phyloP scores from a whole-genome alignment of 2,113 vertebrate genomes.

The Ciconia stormi region DNA sequence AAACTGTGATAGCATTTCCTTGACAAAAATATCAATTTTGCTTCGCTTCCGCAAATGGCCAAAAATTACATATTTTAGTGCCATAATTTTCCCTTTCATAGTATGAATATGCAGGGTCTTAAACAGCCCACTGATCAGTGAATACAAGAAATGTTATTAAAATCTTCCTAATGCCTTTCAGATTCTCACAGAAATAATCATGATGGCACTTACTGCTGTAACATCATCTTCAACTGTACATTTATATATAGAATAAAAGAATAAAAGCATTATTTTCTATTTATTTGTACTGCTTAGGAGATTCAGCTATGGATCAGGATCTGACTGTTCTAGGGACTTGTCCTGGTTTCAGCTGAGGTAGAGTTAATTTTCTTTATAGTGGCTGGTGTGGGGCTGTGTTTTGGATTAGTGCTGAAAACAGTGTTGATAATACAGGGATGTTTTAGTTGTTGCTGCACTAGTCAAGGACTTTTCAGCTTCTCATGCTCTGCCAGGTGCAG shows the following conservation, averaged over 20 bases:
- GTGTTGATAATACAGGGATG: too few relatives aligned
- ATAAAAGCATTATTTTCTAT: not conserved
- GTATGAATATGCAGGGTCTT: not conserved
- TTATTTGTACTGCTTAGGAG: not conserved
- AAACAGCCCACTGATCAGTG: not conserved
- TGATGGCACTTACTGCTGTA: not conserved
- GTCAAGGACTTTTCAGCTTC: too few relatives aligned
- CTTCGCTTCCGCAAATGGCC: not conserved
- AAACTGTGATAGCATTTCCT: not conserved
- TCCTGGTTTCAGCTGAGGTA: too few relatives aligned
- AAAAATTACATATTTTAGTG: not conserved
- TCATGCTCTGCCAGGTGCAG: too few relatives aligned
- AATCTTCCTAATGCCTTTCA: not conserved
- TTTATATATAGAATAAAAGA: not conserved
- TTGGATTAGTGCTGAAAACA: too few relatives aligned
- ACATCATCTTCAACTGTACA: not conserved
- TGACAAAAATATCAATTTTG: conserved; percentile 14
- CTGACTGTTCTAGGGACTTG: too few relatives aligned
- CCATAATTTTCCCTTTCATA: not conserved
- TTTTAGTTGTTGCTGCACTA: too few relatives aligned
- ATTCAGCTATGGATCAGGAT: not conserved
- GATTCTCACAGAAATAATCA: not conserved
- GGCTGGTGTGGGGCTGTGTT: too few relatives aligned
- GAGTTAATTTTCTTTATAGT: too few relatives aligned
- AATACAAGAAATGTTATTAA: not conserved